Percentiles rank a stretch among this genome's conserved stretches.
Conservation (phyloP, 2,113 vertebrate species). For the Festucalex cinctus region DNA sequence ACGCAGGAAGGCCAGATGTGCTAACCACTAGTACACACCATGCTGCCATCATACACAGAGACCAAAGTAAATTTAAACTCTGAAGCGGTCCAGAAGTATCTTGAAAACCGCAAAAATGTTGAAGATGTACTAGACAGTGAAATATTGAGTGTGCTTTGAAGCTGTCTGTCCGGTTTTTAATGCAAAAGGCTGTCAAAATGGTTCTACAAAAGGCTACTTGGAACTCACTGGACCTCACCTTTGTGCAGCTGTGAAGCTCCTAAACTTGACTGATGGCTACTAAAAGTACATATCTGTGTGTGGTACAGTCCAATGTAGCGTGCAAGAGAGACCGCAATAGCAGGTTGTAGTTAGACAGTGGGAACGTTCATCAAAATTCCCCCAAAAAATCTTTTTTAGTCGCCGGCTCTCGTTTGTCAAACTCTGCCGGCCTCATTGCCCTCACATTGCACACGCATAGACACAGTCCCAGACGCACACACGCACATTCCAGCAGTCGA, state of each 20-base stretch:
- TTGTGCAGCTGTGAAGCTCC: conserved; percentile 52
- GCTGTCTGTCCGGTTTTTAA: conserved; percentile 1
- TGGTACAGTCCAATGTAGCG: conserved; percentile 37
- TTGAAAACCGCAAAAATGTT: not conserved
- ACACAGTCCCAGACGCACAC: conserved; percentile 19
- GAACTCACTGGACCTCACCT: conserved; percentile 53
- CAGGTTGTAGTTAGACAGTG: conserved; percentile 57
- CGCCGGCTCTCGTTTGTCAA: conserved; percentile 22
- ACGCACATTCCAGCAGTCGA: conserved; percentile 38
- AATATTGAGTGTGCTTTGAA: not conserved
- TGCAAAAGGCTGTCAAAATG: conserved; percentile 29
- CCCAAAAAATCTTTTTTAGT: conserved; percentile 37
- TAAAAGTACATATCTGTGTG: conserved; percentile 31
- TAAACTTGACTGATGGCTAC: conserved; percentile 56
- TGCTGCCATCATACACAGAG: not conserved
- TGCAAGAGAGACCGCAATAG: conserved; percentile 54
- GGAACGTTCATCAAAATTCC: conserved; percentile 47
- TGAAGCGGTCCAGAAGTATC: not conserved
- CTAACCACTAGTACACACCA: not conserved
- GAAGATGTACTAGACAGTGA: not conserved
- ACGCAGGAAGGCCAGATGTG: not conserved
- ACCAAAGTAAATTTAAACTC: not conserved
- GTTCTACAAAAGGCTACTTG: conserved; percentile 22
- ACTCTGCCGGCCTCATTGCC: conserved; percentile 24
- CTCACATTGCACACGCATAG: conserved; percentile 27